Evolutionary conservation across 1,140 invertebrate genomes (phyloP), one percentile per base, ranked within the genome.

Genomic region (Danaus melanippus): DNA sequence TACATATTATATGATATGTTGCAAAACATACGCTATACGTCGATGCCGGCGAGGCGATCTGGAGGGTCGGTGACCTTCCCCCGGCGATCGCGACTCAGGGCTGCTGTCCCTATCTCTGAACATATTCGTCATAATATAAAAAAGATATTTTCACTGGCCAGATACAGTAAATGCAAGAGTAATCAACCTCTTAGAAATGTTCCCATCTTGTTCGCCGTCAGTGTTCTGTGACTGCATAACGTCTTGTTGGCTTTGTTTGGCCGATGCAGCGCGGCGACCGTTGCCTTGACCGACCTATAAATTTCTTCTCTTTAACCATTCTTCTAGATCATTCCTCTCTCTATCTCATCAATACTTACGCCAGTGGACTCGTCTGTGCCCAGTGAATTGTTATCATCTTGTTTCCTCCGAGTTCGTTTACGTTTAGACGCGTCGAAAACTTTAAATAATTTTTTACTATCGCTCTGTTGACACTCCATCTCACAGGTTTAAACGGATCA

Each of bases 371-470:
- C 75, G 21, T 82, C 76, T 7, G 74, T 81, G 12, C 66, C 74
- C 61, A 72, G 43, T 8, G 82, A 83, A 47, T 74, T 77, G 42
- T 60, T 61, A 48, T 81, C 75, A 45, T 83, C 78, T 12, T 69
- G 68, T 61, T 78, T 82, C 56, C 77, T 81, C 48, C 73, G 71
- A 11, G 59, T 62, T 10, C 73, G 66, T 57, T 83, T 84, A 44
- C 73, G 74, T 68, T 81, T 81, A 0, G 82, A 70, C 11, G 77
- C 76, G 45, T 86, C 83, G 50, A 79, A 84, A 56, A 86, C 80
- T 79, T 84, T 79, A 53, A 77, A 74, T 65, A 86, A 62, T 81
- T 83, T 86, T 69, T 84, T 83, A 66, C 79, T 86, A 80, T 84
- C 80, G 61, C 75, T 76, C 60, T 71, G 50, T 66, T 83, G 71